phyloP scores from a whole-genome alignment of 2,888 invertebrate species.

The Drosophila niveifrons region DNA sequence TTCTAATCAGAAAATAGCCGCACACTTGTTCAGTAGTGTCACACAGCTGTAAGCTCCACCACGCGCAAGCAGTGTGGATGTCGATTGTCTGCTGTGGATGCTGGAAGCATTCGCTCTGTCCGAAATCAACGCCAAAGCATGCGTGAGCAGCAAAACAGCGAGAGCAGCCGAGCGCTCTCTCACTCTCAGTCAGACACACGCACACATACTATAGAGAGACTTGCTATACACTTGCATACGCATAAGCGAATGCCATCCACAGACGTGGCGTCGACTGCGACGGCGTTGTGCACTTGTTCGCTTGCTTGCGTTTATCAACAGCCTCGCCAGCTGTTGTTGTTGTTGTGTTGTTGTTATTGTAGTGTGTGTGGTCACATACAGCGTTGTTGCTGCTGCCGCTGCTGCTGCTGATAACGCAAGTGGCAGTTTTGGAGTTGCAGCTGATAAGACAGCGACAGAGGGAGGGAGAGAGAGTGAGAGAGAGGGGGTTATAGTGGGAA shows the following conservation, averaged over 20 bases:
- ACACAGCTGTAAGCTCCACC: slow-evolving; percentile 47
- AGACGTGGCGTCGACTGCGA: slow-evolving; percentile 49
- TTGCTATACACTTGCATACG: slow-evolving; percentile 6
- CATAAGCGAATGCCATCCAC: slow-evolving; percentile 57
- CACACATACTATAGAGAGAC: not conserved
- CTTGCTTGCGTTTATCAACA: slow-evolving; percentile 52
- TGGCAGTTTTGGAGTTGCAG: slow-evolving; percentile 48
- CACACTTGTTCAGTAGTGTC: slow-evolving; percentile 36
- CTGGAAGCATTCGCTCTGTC: slow-evolving; percentile 48
- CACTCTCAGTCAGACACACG: slow-evolving; percentile 7
- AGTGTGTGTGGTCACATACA: slow-evolving; percentile 25
- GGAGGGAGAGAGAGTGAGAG: not conserved
- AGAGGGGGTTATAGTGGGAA: too few species aligned
- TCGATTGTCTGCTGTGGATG: slow-evolving; percentile 49
- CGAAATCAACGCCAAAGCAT: slow-evolving; percentile 24
- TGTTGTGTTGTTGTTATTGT: slow-evolving; percentile 32
- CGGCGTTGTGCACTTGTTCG: slow-evolving; percentile 72
- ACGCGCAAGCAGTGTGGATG: slow-evolving; percentile 64
- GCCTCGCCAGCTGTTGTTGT: slow-evolving; percentile 31
- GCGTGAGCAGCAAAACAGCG: slow-evolving; percentile 26
- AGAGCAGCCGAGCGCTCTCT: slow-evolving; percentile 24
- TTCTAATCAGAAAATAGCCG: not conserved
- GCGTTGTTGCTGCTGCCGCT: slow-evolving; percentile 18
- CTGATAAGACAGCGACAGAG: slow-evolving; percentile 41
- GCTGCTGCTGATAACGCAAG: slow-evolving; percentile 45